phyloP scores from a whole-genome alignment of 2,797 vertebrate genomes.

The Discoglossus pictus region DNA sequence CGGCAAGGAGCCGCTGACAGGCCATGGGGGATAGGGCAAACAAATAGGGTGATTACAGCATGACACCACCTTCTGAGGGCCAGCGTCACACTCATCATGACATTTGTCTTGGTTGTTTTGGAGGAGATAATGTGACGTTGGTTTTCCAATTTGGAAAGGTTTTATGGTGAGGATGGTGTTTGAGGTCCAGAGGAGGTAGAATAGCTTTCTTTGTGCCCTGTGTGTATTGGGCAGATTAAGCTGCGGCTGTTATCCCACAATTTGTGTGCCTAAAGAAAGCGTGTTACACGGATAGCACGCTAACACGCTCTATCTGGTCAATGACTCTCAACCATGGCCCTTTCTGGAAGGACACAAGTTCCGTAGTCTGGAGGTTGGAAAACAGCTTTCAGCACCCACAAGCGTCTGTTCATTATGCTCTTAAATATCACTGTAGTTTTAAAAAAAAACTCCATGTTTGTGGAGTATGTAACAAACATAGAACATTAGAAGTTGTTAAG shows the following conservation, averaged over 20 bases:
- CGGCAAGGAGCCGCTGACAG: slow-evolving; percentile 20
- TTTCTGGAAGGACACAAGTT: slow-evolving; percentile 22
- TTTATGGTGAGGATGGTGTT: slow-evolving; percentile 31
- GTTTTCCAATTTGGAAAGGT: slow-evolving; percentile 45
- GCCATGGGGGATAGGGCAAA: slow-evolving; percentile 28
- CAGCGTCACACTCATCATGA: slow-evolving; percentile 34
- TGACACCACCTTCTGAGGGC: slow-evolving; percentile 28
- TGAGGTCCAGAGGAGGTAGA: slow-evolving; percentile 31
- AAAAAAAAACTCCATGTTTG: too few species aligned
- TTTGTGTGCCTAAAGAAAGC: slow-evolving; percentile 27
- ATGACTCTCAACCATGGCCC: slow-evolving; percentile 2
- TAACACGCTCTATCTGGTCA: slow-evolving; percentile 1
- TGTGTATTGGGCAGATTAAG: slow-evolving; percentile 20
- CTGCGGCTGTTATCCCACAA: slow-evolving; percentile 20
- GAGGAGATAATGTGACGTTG: slow-evolving; percentile 23
- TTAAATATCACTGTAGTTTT: too few species aligned
- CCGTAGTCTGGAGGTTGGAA: not conserved
- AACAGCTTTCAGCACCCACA: too few species aligned
- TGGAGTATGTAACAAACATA: too few species aligned
- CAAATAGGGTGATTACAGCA: slow-evolving; percentile 33
- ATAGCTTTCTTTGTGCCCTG: slow-evolving; percentile 37
- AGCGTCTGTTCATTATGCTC: too few species aligned
- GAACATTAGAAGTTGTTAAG: too few species aligned
- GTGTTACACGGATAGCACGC: not conserved
- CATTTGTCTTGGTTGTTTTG: slow-evolving; percentile 49